A percentile compares a stretch with the other conserved stretches of the same genome.
phyloP scores from a whole-genome alignment of 1,140 invertebrate species.

The Zaprionus inermis region DNA sequence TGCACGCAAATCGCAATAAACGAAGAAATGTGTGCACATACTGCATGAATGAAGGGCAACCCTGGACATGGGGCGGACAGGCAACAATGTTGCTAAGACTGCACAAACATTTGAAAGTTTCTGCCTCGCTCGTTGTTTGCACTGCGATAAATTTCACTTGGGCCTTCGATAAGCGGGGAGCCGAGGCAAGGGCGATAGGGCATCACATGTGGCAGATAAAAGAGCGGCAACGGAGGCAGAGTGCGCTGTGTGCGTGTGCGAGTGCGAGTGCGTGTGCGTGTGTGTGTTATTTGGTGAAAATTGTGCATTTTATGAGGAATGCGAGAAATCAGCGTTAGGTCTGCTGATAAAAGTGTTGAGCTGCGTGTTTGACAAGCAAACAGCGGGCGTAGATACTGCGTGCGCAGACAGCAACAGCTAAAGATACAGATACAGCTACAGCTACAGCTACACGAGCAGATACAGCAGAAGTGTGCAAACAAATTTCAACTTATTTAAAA shows the following conservation, averaged over 20 bases:
- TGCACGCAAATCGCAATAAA: not conserved
- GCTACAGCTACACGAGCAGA: conserved; percentile 54
- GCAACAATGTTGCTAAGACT: conserved; percentile 80
- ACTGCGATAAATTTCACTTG: conserved; percentile 66
- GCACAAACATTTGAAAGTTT: conserved; percentile 74
- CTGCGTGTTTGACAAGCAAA: conserved; percentile 60
- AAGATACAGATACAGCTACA: conserved; percentile 44
- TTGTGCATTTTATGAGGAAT: conserved; percentile 22
- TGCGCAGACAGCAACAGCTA: conserved; percentile 25
- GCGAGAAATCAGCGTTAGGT: conserved; percentile 51
- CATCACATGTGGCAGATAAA: conserved; percentile 67
- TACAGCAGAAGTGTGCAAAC: conserved; percentile 71
- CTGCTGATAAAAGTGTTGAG: conserved; percentile 66
- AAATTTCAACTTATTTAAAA: conserved; percentile 81
- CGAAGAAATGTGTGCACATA: conserved; percentile 29
- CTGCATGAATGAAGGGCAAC: conserved; percentile 53
- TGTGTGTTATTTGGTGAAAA: conserved; percentile 18
- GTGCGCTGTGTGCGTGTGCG: conserved; percentile 25
- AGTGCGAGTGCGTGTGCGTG: too few relatives aligned
- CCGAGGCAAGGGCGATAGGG: conserved; percentile 56
- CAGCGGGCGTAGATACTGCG: conserved; percentile 47
- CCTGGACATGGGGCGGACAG: conserved; percentile 4
- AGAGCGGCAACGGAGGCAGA: conserved; percentile 18
- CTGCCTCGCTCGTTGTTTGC: conserved; percentile 56
- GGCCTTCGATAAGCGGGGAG: conserved; percentile 56